Evolutionary conservation across 2,888 invertebrate genomes (phyloP).

Genomic region (Ischnus inquisitorius): DNA sequence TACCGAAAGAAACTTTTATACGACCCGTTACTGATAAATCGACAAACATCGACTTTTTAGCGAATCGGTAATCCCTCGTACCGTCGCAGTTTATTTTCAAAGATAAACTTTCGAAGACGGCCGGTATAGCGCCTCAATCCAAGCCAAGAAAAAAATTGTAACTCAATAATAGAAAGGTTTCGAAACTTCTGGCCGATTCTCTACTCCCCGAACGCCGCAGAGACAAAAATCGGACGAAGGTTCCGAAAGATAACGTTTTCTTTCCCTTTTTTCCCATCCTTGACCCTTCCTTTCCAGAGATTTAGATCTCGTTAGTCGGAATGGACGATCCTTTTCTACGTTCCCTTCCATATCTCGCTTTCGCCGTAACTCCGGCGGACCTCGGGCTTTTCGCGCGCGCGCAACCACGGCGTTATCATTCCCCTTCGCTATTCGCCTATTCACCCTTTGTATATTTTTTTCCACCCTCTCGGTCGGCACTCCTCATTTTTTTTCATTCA

Average conservation of each 20-base stretch:
- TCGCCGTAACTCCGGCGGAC: constrained; percentile 4
- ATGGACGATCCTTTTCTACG: constrained; percentile 45
- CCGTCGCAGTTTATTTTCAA: too few relatives aligned
- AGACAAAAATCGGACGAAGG: constrained; percentile 13
- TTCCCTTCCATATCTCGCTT: constrained; percentile 28
- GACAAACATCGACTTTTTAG: too few relatives aligned
- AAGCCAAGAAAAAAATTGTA: not conserved
- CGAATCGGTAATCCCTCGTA: too few relatives aligned
- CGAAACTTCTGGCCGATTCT: constrained; percentile 3
- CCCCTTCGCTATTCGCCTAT: constrained; percentile 16
- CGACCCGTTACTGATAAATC: too few relatives aligned
- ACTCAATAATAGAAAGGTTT: not conserved
- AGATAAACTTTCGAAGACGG: too few relatives aligned
- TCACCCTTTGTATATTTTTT: constrained; percentile 47
- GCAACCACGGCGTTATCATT: constrained; percentile 29
- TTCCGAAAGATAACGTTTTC: constrained; percentile 38
- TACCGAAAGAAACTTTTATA: too few relatives aligned
- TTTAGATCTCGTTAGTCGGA: constrained; percentile 66
- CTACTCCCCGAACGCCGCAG: not conserved
- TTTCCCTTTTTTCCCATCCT: constrained; percentile 44
- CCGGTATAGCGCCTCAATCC: not conserved
- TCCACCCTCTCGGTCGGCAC: constrained; percentile 40
- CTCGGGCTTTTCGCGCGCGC: constrained; percentile 27
- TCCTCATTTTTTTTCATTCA: constrained; percentile 34
- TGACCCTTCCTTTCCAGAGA: constrained; percentile 61